Percentiles rank a stretch among this genome's conserved stretches.
Conservation (phyloP, 2,113 vertebrate genomes). For the Myanophis thanlyinensis region DNA sequence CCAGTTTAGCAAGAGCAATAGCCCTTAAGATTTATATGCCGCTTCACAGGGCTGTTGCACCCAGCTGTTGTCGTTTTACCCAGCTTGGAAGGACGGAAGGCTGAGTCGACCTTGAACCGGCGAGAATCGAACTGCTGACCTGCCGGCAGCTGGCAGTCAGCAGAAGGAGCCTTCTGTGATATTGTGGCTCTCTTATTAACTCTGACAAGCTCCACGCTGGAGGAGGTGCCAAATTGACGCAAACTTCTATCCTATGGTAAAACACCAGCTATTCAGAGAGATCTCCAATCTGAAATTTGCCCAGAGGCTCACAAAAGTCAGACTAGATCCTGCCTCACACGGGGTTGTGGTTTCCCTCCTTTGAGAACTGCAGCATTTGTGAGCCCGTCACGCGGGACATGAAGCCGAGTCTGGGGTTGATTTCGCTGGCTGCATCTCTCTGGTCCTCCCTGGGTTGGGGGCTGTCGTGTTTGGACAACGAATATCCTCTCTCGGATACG, state of each 20-base stretch:
- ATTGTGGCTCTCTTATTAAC: background rate
- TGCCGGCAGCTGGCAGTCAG: too few relatives aligned
- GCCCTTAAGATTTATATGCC: too few relatives aligned
- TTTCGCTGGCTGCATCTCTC: background rate
- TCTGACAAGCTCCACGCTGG: background rate
- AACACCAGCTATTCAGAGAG: background rate
- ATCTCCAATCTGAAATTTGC: background rate
- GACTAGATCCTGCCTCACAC: background rate
- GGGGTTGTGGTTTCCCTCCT: background rate
- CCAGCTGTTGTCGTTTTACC: too few relatives aligned
- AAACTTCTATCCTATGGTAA: background rate
- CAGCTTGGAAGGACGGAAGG: too few relatives aligned
- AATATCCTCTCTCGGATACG: background rate
- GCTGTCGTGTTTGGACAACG: background rate
- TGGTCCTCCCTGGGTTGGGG: conserved; percentile 6
- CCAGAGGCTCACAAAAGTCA: background rate
- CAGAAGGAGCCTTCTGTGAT: too few relatives aligned
- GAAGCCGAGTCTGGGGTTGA: background rate
- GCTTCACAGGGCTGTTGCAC: too few relatives aligned
- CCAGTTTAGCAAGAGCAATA: too few relatives aligned
- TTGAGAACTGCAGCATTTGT: background rate
- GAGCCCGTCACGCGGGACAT: background rate
- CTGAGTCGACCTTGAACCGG: too few relatives aligned
- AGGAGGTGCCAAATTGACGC: background rate
- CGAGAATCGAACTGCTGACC: too few relatives aligned